These are phyloP conservation scores for Erpetoichthys calabaricus DNA, from an alignment of 2,797 vertebrate species.

Conservation along the genomic window DNA sequence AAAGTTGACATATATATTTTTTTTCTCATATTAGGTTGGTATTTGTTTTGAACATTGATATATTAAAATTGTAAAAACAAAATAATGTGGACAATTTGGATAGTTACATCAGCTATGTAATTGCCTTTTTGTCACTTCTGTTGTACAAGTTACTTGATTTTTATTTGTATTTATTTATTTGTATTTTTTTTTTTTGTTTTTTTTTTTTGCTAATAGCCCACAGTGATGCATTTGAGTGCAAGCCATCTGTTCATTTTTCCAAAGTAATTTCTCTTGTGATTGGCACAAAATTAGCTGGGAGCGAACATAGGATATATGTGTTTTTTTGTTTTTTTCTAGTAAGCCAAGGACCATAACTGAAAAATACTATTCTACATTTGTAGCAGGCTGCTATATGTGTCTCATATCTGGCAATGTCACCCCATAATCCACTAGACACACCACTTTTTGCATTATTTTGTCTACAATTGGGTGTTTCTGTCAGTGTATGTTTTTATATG, in stretches of 20 bases:
- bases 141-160: neutral
- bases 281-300: slow-evolving; percentile 5
- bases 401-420: neutral
- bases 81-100: slow-evolving; percentile 2
- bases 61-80: slow-evolving; percentile 8
- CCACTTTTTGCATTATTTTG: slow-evolving; percentile 4
- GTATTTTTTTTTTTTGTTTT: slow-evolving; percentile 2
- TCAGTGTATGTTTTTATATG: slow-evolving; percentile 12
- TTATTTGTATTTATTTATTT: slow-evolving; percentile 6
- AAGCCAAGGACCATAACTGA: no score
- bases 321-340: neutral
- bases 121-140: slow-evolving; percentile 9
- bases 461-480: slow-evolving; percentile 9
- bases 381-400: no score
- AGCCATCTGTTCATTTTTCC: neutral
- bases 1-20: slow-evolving; percentile 3
- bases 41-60: neutral
- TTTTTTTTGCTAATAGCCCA: slow-evolving; percentile 3
- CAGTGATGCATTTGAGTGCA: slow-evolving; percentile 2
- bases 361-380: no score
- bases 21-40: neutral
- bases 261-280: slow-evolving; percentile 1
- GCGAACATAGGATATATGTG: slow-evolving; percentile 2
- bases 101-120: slow-evolving; percentile 5
- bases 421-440: slow-evolving; percentile 7